Percentiles rank a stretch among this genome's conserved stretches.
phyloP scores from a whole-genome alignment of 2,797 vertebrate genomes.

The Microhierax caerulescens region DNA sequence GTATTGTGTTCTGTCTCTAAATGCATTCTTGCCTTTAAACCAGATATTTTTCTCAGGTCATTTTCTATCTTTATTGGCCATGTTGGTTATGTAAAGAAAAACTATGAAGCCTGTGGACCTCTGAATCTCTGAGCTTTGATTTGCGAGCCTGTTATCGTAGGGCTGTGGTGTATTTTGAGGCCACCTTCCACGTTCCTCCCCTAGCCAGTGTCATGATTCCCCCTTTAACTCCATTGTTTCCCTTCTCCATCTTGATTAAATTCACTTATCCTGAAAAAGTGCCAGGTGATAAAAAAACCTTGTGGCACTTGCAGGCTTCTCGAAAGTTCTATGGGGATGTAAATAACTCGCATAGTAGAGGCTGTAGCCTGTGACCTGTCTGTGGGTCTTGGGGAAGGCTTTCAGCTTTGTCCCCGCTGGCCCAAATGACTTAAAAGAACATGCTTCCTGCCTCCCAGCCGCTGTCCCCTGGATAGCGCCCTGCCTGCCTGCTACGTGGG shows the following conservation, averaged over 20 bases:
- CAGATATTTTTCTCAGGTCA: not conserved
- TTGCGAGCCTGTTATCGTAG: not conserved
- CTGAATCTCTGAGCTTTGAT: not conserved
- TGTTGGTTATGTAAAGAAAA: not conserved
- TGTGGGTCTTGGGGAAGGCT: not conserved
- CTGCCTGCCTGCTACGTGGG: not conserved
- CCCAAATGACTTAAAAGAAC: not conserved
- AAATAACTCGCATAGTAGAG: not conserved
- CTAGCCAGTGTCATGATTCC: not conserved
- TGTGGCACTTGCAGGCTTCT: not conserved
- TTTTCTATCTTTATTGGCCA: not conserved
- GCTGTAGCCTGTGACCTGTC: not conserved
- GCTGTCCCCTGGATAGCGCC: not conserved
- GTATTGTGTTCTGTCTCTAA: not conserved
- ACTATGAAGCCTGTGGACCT: not conserved
- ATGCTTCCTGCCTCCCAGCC: not conserved
- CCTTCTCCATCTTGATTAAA: not conserved
- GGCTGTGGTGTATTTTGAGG: not conserved
- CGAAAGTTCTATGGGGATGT: accelerated
- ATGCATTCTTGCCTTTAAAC: not conserved
- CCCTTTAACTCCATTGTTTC: not conserved
- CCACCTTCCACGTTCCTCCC: not conserved
- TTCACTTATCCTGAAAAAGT: not conserved
- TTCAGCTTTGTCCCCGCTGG: accelerated
- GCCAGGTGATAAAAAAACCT: not conserved